These are phyloP conservation scores for Carterocephalus palaemon DNA, from an alignment of 2,888 invertebrate species.

Conservation along the genomic window DNA sequence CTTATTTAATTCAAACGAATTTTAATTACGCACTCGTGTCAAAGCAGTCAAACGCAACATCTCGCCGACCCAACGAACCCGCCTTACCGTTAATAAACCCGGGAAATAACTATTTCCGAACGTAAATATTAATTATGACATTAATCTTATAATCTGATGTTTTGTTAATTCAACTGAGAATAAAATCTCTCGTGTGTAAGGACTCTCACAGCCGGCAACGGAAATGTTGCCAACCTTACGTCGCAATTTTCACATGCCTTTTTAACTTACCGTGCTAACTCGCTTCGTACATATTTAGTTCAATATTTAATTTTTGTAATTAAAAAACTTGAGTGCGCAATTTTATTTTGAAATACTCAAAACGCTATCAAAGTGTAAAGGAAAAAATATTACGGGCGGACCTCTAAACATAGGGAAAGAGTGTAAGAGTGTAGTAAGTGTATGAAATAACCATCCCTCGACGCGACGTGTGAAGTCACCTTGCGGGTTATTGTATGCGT, in stretches of 20 bases:
- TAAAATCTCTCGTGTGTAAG: slow-evolving; percentile 64
- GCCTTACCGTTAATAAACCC: slow-evolving; percentile 23
- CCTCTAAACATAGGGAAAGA: slow-evolving; percentile 39
- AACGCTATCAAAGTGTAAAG: slow-evolving; percentile 50
- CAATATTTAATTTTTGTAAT: slow-evolving; percentile 59
- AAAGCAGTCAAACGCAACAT: slow-evolving; percentile 25
- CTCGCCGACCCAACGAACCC: slow-evolving; percentile 19
- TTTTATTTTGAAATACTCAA: slow-evolving; percentile 47
- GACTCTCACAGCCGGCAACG: slow-evolving; percentile 62
- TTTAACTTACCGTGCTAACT: slow-evolving; percentile 66
- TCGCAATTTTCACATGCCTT: slow-evolving; percentile 75
- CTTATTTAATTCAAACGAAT: slow-evolving; percentile 26
- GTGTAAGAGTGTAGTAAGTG: slow-evolving; percentile 41
- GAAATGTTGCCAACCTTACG: slow-evolving; percentile 70
- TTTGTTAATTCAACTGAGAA: slow-evolving; percentile 57
- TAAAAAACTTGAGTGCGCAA: slow-evolving; percentile 51
- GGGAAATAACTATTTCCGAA: slow-evolving; percentile 25
- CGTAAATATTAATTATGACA: slow-evolving; percentile 31
- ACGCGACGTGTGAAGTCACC: slow-evolving; percentile 48
- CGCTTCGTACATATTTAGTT: slow-evolving; percentile 55
- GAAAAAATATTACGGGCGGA: slow-evolving; percentile 38
- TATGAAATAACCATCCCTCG: slow-evolving; percentile 40
- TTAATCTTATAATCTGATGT: slow-evolving; percentile 32
- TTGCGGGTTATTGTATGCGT: slow-evolving; percentile 54
- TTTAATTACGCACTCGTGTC: slow-evolving; percentile 24